Percentiles rank a stretch among this genome's conserved stretches.
phyloP scores from a whole-genome alignment of 1,140 invertebrate genomes.

The Drosophila gunungcola region DNA sequence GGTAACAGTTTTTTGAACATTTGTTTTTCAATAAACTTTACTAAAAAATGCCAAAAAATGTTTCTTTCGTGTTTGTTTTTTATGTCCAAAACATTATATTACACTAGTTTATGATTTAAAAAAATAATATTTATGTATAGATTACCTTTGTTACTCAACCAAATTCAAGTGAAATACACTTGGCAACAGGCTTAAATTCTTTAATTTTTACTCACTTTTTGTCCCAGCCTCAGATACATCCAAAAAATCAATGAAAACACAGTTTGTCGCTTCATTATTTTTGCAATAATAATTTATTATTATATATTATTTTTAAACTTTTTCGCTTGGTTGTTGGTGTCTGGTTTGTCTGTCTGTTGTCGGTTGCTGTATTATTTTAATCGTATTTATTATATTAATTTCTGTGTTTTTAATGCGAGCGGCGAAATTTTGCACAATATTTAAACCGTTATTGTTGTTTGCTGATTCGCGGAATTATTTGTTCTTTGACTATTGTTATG shows the following conservation, averaged over 20 bases:
- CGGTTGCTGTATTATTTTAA: slow-evolving; percentile 59
- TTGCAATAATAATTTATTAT: slow-evolving; percentile 80
- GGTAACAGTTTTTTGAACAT: too few species aligned
- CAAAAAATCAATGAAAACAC: slow-evolving; percentile 46
- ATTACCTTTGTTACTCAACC: too few species aligned
- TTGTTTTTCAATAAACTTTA: too few species aligned
- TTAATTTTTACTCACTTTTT: slow-evolving; percentile 1
- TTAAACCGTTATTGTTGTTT: slow-evolving; percentile 38
- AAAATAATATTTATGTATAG: too few species aligned
- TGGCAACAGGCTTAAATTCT: too few species aligned
- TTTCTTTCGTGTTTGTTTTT: too few species aligned
- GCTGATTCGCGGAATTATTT: slow-evolving; percentile 38
- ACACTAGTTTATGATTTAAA: too few species aligned
- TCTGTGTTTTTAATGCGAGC: slow-evolving; percentile 61
- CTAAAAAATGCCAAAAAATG: too few species aligned
- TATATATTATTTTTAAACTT: slow-evolving; percentile 82
- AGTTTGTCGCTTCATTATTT: slow-evolving; percentile 43
- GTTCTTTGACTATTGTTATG: slow-evolving; percentile 77
- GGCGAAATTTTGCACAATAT: slow-evolving; percentile 66
- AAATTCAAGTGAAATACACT: too few species aligned
- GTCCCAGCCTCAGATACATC: background rate
- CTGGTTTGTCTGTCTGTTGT: slow-evolving; percentile 27
- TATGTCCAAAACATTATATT: too few species aligned
- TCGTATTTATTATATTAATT: slow-evolving; percentile 73
- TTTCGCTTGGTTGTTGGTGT: slow-evolving; percentile 53